Percentiles rank a stretch among this genome's conserved stretches.
Evolutionary conservation across 2,888 invertebrate genomes (phyloP).

Genomic region (Acrobasis consociella): DNA sequence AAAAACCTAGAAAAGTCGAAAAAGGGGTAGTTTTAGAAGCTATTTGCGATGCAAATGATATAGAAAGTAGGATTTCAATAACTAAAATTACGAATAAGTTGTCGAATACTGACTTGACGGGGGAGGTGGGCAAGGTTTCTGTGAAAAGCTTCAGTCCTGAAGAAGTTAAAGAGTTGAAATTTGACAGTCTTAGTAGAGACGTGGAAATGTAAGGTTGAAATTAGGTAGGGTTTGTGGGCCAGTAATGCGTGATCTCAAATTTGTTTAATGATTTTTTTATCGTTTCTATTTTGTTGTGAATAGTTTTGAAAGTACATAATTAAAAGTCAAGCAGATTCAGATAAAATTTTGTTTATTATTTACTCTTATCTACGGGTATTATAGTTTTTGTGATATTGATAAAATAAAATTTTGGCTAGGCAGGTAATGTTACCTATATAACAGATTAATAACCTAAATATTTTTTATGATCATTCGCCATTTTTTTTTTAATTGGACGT

Average conservation of each 20-base stretch:
- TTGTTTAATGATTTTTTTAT: not conserved
- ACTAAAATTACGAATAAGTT: slow-evolving; percentile 78
- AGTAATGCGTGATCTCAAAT: slow-evolving; percentile 20
- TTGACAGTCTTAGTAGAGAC: slow-evolving; percentile 63
- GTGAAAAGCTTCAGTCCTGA: slow-evolving; percentile 73
- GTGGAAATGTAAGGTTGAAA: slow-evolving; percentile 65
- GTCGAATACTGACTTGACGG: slow-evolving; percentile 65
- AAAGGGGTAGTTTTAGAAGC: slow-evolving; percentile 66
- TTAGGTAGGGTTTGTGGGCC: slow-evolving; percentile 26
- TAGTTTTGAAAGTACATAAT: too few species aligned
- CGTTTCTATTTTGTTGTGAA: not conserved
- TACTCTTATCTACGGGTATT: too few species aligned
- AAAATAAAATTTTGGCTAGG: too few species aligned
- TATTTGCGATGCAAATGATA: slow-evolving; percentile 69
- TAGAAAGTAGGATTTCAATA: slow-evolving; percentile 79
- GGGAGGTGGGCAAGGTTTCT: slow-evolving; percentile 55
- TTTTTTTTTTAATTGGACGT: not conserved
- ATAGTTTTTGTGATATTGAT: too few species aligned
- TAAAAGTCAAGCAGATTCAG: too few species aligned
- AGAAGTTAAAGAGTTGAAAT: slow-evolving; percentile 69
- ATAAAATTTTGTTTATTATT: too few species aligned
- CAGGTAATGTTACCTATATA: too few species aligned
- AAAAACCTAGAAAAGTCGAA: slow-evolving; percentile 68
- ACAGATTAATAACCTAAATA: too few species aligned
- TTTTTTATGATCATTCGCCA: too few species aligned